Evolutionary conservation across 2,888 invertebrate genomes (phyloP).

Genomic region (Thereva nobilitata): DNA sequence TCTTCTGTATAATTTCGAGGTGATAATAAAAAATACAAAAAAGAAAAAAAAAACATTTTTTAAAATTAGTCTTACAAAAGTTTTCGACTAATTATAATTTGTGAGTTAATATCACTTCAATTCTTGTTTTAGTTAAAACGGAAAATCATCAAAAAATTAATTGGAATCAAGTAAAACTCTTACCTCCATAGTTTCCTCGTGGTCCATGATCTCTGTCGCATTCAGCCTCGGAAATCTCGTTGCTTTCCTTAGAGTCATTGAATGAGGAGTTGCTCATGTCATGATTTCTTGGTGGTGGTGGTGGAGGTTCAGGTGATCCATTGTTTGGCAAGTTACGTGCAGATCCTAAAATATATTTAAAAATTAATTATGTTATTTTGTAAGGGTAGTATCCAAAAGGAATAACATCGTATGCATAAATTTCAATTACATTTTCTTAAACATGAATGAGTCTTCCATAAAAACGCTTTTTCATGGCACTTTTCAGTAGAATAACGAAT

Average conservation of each 20-base stretch:
- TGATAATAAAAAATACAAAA: slow-evolving; percentile 27
- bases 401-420: too few species aligned
- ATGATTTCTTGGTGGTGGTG: slow-evolving; percentile 82
- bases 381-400: too few species aligned
- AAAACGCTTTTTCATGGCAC: too few species aligned
- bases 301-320: slow-evolving; percentile 68
- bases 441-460: too few species aligned
- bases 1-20: slow-evolving; percentile 50
- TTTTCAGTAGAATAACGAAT: too few species aligned
- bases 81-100: background rate
- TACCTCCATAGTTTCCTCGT: slow-evolving; percentile 81
- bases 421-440: too few species aligned
- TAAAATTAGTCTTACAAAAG: slow-evolving; percentile 1
- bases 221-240: slow-evolving; percentile 92
- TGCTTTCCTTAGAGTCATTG: slow-evolving; percentile 92
- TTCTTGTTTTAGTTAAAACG: too few species aligned
- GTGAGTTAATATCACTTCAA: too few species aligned
- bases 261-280: slow-evolving; percentile 80
- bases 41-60: slow-evolving; percentile 29
- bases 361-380: too few species aligned
- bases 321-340: slow-evolving; percentile 58
- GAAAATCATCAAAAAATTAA: background rate
- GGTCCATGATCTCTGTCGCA: slow-evolving; percentile 85
- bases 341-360: slow-evolving; percentile 50
- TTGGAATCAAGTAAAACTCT: slow-evolving; percentile 50